These are phyloP conservation scores for Onychomys leucogaster DNA, from an alignment of 2,797 vertebrate species.

Conservation along the genomic window DNA sequence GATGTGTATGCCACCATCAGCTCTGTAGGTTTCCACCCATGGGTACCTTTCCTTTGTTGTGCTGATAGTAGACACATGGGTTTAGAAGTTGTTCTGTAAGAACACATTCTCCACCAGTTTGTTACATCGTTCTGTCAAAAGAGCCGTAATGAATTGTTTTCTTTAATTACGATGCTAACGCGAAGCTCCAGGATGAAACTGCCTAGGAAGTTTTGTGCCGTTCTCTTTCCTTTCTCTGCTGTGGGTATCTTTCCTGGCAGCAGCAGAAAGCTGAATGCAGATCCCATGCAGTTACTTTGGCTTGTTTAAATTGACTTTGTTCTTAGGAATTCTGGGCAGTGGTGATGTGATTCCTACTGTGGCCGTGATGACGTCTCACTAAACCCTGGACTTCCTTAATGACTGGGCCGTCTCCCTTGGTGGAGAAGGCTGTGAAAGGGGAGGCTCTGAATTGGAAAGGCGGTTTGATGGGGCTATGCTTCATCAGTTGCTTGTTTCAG, in stretches of 20 bases:
- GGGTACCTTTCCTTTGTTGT: neutral
- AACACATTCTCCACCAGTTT: neutral
- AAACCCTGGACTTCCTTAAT: neutral
- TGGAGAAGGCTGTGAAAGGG: neutral
- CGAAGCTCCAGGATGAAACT: neutral
- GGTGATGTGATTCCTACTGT: neutral
- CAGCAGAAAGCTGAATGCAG: neutral
- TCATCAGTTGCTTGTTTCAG: neutral
- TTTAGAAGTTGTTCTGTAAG: slow-evolving; percentile 15
- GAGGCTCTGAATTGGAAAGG: neutral
- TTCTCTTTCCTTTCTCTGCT: neutral
- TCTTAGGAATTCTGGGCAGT: neutral
- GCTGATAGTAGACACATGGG: neutral
- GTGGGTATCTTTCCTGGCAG: neutral
- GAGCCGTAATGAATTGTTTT: slow-evolving; percentile 50
- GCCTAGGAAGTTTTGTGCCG: neutral
- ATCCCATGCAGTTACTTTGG: neutral
- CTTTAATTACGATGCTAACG: neutral
- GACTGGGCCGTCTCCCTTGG: neutral
- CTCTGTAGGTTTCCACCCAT: neutral
- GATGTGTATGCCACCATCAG: neutral
- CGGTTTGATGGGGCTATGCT: neutral
- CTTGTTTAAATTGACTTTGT: neutral
- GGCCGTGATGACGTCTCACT: neutral
- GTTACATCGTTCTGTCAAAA: slow-evolving; percentile 75